Conservation (phyloP, 2,888 invertebrate genomes). For the Hydriomena furcata region DNA sequence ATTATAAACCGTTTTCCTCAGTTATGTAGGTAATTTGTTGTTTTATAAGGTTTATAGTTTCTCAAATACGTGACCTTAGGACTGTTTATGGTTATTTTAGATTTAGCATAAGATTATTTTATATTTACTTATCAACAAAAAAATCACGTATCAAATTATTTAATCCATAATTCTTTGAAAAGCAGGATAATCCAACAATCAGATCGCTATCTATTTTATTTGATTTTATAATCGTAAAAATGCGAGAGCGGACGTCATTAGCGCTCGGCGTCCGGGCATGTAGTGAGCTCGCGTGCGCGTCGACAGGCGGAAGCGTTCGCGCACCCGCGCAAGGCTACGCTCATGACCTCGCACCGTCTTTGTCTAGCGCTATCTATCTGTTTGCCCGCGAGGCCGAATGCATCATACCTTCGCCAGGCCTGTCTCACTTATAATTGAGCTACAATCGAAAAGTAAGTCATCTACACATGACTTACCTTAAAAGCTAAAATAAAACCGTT, state of each 20-base stretch:
- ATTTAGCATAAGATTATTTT: neutral
- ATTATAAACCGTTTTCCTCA: constrained; percentile 29
- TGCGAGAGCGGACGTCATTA: constrained; percentile 41
- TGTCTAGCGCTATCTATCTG: constrained; percentile 82
- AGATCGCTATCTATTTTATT: constrained; percentile 17
- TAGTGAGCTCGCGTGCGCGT: constrained; percentile 54
- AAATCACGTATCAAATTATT: neutral
- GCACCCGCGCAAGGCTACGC: constrained; percentile 82
- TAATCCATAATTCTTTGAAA: neutral
- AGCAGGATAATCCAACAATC: neutral
- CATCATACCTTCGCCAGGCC: constrained; percentile 70
- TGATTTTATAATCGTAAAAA: constrained; percentile 9
- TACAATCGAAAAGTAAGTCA: constrained; percentile 4
- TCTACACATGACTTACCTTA: too few relatives aligned
- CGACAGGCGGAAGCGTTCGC: constrained; percentile 78
- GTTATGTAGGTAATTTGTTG: constrained; percentile 20
- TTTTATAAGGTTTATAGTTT: constrained; percentile 27
- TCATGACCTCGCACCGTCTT: constrained; percentile 82
- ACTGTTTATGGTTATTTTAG: constrained; percentile 12
- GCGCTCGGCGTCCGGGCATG: constrained; percentile 49
- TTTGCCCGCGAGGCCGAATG: constrained; percentile 81
- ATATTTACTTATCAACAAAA: neutral
- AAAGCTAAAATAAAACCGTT: too few relatives aligned
- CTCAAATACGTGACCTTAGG: constrained; percentile 26
- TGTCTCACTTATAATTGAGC: constrained; percentile 13